Evolutionary conservation across 2,888 invertebrate genomes (phyloP), one percentile per base, ranked within the genome.

Genomic region (Ashinkailepas kermadecensis): DNA sequence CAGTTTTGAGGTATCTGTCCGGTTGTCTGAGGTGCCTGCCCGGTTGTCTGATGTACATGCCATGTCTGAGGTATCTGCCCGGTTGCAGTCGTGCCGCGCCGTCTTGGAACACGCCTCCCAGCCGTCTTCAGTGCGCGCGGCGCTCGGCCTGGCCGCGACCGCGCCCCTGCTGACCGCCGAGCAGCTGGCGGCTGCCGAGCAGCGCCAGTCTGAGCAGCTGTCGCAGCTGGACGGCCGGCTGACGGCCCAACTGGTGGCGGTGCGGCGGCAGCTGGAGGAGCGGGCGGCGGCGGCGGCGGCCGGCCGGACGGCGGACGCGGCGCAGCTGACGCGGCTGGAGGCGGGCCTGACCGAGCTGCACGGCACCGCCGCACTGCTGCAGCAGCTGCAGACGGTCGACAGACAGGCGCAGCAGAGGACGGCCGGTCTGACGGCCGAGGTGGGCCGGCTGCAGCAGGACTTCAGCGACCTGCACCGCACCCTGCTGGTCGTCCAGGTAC

Each of bases 401-500:
- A 23, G 54, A 7, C 74, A 23, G 18, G 6, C 54, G 8, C 54
- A 74, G 74, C 25, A 67, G 67, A 23, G 67, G 25, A 54, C 54
- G 23, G 74, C 74, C 54, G 74, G 18, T 18, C 54, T 54, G 15
- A 9, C 74, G 15, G 74, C 15, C 74, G 9, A 21, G 54, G 54
- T 74, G 54, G 7, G 3, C 18, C 54, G 12, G 74, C 74, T 74
- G 74, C 74, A 74, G 74, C 39, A 54, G 8, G 74, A 74, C 15
- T 74, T 74, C 74, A 39, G 54, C 54, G 74, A 74, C 74, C 74
- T 74, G 25, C 54, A 74, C 74, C 74, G 54, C 54, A 54, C 54
- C 54, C 74, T 74, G 54, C 74, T 74, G 74, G 54, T 54, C 12
- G 74, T 74, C 21, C 74, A 74, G 74, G 74, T 74, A 39, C 10